Conservation (phyloP, 64 coral and sea anemone species). For the Acropora tenuis region DNA sequence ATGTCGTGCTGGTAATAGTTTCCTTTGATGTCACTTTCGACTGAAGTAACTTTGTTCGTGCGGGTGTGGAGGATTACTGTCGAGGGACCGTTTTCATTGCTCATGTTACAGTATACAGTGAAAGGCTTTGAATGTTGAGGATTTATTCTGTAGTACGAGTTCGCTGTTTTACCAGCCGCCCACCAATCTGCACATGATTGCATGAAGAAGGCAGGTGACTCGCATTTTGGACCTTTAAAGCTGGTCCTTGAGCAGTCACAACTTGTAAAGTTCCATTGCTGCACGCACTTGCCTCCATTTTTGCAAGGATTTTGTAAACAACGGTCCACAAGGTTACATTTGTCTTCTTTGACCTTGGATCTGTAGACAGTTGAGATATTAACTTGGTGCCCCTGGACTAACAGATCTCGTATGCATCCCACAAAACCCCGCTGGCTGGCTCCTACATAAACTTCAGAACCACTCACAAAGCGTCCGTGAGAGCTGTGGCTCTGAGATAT, state of each 20-base stretch:
- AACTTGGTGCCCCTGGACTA: slow-evolving; percentile 49
- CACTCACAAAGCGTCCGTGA: slow-evolving; percentile 50
- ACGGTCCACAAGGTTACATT: slow-evolving; percentile 50
- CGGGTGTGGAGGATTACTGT: slow-evolving; percentile 71
- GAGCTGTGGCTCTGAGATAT: neutral
- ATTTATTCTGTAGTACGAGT: slow-evolving; percentile 67
- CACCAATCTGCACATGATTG: slow-evolving; percentile 84
- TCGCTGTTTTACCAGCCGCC: slow-evolving; percentile 39
- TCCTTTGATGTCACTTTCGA: slow-evolving; percentile 13
- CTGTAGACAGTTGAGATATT: slow-evolving; percentile 15
- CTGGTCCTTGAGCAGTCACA: slow-evolving; percentile 70
- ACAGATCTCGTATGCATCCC: slow-evolving; percentile 80
- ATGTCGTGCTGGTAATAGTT: slow-evolving; percentile 18
- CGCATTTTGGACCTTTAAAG: slow-evolving; percentile 62
- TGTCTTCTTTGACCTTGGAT: slow-evolving; percentile 2
- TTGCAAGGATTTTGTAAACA: slow-evolving; percentile 86
- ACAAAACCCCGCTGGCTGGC: slow-evolving; percentile 63
- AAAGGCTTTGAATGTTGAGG: slow-evolving; percentile 61
- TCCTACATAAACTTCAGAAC: slow-evolving; percentile 50
- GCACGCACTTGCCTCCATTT: slow-evolving; percentile 72
- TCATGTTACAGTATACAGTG: slow-evolving; percentile 73
- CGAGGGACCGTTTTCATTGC: slow-evolving; percentile 53
- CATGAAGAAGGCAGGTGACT: slow-evolving; percentile 65
- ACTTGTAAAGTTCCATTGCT: neutral
- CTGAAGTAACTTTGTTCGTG: slow-evolving; percentile 43